A percentile compares a stretch with the other conserved stretches of the same genome.
Evolutionary conservation across 2,113 vertebrate genomes (phyloP).

Genomic region (Notiomystis cincta): DNA sequence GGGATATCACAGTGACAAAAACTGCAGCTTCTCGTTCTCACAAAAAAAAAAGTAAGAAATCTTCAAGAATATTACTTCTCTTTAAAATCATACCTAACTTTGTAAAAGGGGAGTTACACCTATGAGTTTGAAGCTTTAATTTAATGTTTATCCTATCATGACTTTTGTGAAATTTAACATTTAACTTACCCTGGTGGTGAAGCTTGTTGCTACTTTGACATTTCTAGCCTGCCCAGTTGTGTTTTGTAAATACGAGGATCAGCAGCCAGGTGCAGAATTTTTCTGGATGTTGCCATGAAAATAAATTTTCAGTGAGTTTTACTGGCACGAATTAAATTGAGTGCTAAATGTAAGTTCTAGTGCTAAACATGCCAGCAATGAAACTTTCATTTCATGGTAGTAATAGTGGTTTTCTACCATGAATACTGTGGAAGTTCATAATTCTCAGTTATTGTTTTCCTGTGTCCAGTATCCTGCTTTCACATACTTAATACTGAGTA

Average conservation of each 20-base stretch:
- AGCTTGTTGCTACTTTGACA: background rate
- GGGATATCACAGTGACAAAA: background rate
- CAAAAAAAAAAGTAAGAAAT: background rate
- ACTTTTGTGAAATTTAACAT: background rate
- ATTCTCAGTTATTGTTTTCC: background rate
- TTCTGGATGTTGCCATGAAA: background rate
- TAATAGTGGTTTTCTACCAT: background rate
- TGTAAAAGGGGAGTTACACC: background rate
- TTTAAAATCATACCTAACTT: background rate
- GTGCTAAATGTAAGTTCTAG: background rate
- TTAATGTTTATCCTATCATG: background rate
- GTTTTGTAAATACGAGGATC: background rate
- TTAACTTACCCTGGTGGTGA: background rate
- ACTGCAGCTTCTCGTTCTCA: background rate
- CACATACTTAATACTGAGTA: background rate
- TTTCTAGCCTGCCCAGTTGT: background rate
- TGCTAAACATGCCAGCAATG: background rate
- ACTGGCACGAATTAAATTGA: background rate
- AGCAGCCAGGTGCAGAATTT: background rate
- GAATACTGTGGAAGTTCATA: background rate
- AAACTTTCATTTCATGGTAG: background rate
- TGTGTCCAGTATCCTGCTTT: background rate
- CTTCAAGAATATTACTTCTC: background rate
- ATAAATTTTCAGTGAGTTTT: background rate
- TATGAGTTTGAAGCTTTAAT: background rate